Evolutionary conservation across 1,140 invertebrate species (phyloP), one percentile per base, ranked within the genome.

Genomic region (Telenomus remus): DNA sequence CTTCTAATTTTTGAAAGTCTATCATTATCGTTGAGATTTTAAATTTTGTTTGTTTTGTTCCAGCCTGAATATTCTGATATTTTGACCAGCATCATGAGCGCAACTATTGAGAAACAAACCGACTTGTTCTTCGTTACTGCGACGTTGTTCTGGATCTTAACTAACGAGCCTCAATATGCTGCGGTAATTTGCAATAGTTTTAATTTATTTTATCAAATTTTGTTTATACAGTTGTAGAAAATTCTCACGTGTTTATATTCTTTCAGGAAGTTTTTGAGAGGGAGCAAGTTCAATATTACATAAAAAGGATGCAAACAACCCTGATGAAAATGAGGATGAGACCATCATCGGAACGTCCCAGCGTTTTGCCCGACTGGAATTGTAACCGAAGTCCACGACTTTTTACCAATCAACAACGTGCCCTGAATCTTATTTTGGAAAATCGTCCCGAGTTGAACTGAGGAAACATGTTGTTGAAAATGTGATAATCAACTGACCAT

Each of bases 361-460:
- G 61, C 7, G 4, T 55, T 16, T 61, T 60, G 4, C 73, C 73
- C 3, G 73, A 76, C 35, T 76, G 73, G 73, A 59, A 65, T 66
- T 37, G 60, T 7, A 64, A 46, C 9, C 47, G 56, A 3, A 46
- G 69, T 7, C 60, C 60, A 33, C 73, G 66, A 37, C 60, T 70
- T 11, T 76, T 76, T 19, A 16, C 60, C 0, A 70, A 60, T 48
- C 12, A 54, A 1, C 61, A 49, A 49, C 48, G 44, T 5, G 73
- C 73, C 9, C 64, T 76, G 37, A 76, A 37, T 43, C 43, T 68
- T 27, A 76, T 76, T 55, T 59, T 47, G 15, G n/a, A 14, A 15
- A 72, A 72, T 59, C 46, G 64, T 5, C 50, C 63, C 1, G 46
- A 44, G 13, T 39, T 11, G n/a, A 11, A 11, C 37, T 39, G 9